A percentile compares a stretch with the other conserved stretches of the same genome.
Conservation (phyloP, 2,113 vertebrate genomes). For the Canis aureus region DNA sequence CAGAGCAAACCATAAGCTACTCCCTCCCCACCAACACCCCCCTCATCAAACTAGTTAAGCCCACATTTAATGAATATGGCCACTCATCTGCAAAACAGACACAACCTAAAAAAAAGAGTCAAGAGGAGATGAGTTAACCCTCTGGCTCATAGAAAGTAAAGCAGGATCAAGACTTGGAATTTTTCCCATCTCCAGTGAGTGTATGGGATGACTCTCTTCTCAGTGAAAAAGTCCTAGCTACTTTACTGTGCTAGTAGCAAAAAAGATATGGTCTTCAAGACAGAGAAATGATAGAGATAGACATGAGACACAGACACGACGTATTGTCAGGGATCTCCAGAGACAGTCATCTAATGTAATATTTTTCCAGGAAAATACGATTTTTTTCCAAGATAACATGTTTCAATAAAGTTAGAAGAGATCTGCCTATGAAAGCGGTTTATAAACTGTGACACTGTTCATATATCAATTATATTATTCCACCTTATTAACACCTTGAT, state of each 20-base stretch:
- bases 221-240: not conserved
- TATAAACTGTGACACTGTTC: not conserved
- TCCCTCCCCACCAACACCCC: no score
- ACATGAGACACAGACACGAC: not conserved
- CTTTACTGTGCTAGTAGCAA: not conserved
- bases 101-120: not conserved
- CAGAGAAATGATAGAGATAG: not conserved
- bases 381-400: not conserved
- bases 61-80: not conserved
- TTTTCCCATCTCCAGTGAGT: not conserved
- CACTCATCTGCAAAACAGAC: not conserved
- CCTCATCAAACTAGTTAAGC: not conserved
- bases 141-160: not conserved
- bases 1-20: not conserved
- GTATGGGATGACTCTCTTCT: not conserved
- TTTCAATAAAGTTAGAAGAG: constrained; percentile 22
- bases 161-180: not conserved
- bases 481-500: not conserved
- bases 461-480: not conserved
- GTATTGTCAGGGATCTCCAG: not conserved
- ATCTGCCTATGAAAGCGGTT: not conserved
- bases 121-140: not conserved
- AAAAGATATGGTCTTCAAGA: not conserved
- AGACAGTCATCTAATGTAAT: not conserved
- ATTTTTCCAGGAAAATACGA: not conserved